These are phyloP conservation scores for Palythoa caribaeorum DNA, from an alignment of 92 coral and sea anemone genomes.

Conservation along the genomic window DNA sequence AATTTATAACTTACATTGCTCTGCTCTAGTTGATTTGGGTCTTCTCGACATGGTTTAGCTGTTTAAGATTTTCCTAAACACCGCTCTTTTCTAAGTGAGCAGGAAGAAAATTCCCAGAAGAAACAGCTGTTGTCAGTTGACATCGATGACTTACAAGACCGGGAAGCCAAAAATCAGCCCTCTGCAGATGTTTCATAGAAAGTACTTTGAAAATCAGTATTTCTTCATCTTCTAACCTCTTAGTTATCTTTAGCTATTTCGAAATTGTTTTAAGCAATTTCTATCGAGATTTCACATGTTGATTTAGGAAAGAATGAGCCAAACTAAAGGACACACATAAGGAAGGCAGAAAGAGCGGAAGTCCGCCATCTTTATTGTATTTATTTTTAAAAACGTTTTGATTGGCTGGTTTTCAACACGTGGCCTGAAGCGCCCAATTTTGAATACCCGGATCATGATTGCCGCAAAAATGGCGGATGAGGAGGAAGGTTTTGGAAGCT, in stretches of 20 bases:
- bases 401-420: conserved; percentile 64
- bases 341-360: not conserved
- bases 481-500: not conserved
- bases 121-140: not conserved
- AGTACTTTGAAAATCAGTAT: not conserved
- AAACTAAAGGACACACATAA: not conserved
- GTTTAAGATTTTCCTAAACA: not conserved
- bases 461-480: conserved; percentile 49
- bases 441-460: conserved; percentile 45
- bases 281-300: not conserved
- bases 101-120: not conserved
- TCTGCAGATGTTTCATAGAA: conserved; percentile 18
- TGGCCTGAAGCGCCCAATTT: conserved; percentile 72
- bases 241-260: not conserved
- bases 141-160: not conserved
- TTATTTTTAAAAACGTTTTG: conserved; percentile 53
- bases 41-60: conserved; percentile 77
- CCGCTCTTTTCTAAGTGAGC: not conserved
- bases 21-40: conserved; percentile 86
- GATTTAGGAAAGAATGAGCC: not conserved
- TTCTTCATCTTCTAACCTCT: not conserved
- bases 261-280: not conserved
- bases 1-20: conserved; percentile 77
- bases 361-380: conserved; percentile 72
- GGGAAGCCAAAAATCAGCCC: not conserved